Evolutionary conservation across 2,888 invertebrate genomes (phyloP), one percentile per base, ranked within the genome.

Genomic region (Platycheirus albimanus): DNA sequence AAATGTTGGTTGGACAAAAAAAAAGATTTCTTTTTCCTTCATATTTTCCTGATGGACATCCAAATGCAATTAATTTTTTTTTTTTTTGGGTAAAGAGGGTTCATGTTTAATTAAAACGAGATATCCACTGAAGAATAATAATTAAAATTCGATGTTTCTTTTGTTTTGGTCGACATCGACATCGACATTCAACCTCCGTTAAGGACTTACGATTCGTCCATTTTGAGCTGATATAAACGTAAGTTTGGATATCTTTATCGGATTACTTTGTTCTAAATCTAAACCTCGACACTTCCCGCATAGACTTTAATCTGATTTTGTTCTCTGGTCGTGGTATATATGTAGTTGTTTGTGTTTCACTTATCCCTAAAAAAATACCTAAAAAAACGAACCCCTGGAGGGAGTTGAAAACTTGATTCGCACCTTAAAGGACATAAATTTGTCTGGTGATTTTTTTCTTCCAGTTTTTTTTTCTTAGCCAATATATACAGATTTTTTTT

Each of bases 391-490:
- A 30, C 10, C 30, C 69, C 69, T 49, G 61, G n/a, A 56, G 63
- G 49, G 63, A 58, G 56, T 70, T n/a, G 41, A 49, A 20, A 80
- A 45, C 76, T 56, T 64, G 54, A 58, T 64, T 80, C 70, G 56
- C 76, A 76, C 76, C 80, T 80, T 80, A n/a, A 76, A 80, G 80
- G 70, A 80, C 76, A 64, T 64, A 70, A 80, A 76, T 80, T 76
- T 80, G 80, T 80, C 69, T 76, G 76, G 70, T 64, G 63, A 70
- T 64, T 70, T 38, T 10, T 70, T 36, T 69, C 54, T 33, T 24
- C 7, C 10, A 13, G 20, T 19, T 41, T 24, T 33, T 54, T 20
- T 19, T 28, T 43, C 17, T 51, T 11, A 51, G n/a, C 51, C 41
- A 43, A n/a, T n/a, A n/a, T n/a, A n/a, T n/a, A n/a, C n/a, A 19